Evolutionary conservation across 2,113 vertebrate genomes (phyloP), one percentile per base, ranked within the genome.

Genomic region (Pangasianodon gigas): DNA sequence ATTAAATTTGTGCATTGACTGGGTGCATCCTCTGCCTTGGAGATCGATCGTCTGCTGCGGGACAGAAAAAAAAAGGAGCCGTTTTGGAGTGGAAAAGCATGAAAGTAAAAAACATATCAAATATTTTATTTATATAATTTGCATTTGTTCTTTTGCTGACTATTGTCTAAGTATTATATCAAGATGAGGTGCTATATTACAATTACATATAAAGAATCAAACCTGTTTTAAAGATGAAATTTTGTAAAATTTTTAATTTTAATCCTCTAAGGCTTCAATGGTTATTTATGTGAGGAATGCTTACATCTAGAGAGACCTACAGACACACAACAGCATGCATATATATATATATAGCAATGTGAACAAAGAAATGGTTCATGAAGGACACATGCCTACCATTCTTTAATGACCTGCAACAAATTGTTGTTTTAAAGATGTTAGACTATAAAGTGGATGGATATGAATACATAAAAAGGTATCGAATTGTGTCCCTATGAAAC

Each of bases 11-110:
- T 24, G 29, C 60, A 85, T 89, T 91, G 74, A 69, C 79, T 77
- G 37, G 52, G 54, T 62, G 24, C 51, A 77, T 82, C 77, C 79
- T 75, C 84, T 48, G 77, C 54, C 69, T 56, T 58, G 6, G 37
- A 87, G 84, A 91, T 74, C 74, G 52, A 86, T 90, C 67, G 21
- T 85, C 26, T 44, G 37, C 86, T 86, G 29, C 65, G 11, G 21
- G 54, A 11, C n/a, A 52, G 18, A 10, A 74, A 71, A 5, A 3
- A 60, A 14, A 71, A 44, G 18, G 37, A 44, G 7, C 41, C 10
- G 69, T 74, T 26, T 77, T 26, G 3, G 19, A 8, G 18, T 74
- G 37, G 6, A 74, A 74, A 74, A 29, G 71, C 37, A 60, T 29
- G 85, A 85, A 58, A 14, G 46, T 56, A 58, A 74, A 84, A 56